Percentiles rank a stretch among this genome's conserved stretches.
Conservation (phyloP, 2,797 vertebrate genomes). For the Spinus pinus region DNA sequence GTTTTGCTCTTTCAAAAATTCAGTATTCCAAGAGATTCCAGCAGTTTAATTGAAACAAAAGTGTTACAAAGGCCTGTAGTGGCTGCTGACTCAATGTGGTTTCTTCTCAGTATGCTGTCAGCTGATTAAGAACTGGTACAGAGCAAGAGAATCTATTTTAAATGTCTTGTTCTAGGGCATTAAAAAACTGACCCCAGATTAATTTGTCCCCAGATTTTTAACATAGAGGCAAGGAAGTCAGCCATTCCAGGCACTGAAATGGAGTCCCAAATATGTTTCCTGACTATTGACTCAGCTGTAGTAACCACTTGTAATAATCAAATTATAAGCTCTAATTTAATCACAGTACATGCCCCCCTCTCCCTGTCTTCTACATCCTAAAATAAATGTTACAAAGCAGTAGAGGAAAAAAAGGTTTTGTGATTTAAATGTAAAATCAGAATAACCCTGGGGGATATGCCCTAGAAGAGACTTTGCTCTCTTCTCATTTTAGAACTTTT, state of each 20-base stretch:
- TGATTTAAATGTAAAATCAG: not conserved
- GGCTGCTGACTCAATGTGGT: fast-evolving
- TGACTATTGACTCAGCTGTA: not conserved
- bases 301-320: not conserved
- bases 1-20: not conserved
- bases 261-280: not conserved
- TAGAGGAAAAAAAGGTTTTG: not conserved
- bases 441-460: not conserved
- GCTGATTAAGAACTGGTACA: not conserved
- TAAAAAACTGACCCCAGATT: not conserved
- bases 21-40: not conserved
- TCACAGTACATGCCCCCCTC: not conserved
- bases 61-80: not conserved
- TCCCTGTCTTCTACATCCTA: not conserved
- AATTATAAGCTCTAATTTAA: not conserved
- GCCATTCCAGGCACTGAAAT: not conserved
- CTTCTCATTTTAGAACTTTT: not conserved
- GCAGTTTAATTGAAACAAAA: not conserved
- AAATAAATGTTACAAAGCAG: not conserved
- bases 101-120: not conserved
- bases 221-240: not conserved
- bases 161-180: not conserved
- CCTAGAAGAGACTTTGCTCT: not conserved
- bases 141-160: not conserved
- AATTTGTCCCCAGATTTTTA: not conserved